A percentile compares a stretch with the other conserved stretches of the same genome.
Conservation (phyloP, 2,888 invertebrate species). For the Drosophila infuscata region DNA sequence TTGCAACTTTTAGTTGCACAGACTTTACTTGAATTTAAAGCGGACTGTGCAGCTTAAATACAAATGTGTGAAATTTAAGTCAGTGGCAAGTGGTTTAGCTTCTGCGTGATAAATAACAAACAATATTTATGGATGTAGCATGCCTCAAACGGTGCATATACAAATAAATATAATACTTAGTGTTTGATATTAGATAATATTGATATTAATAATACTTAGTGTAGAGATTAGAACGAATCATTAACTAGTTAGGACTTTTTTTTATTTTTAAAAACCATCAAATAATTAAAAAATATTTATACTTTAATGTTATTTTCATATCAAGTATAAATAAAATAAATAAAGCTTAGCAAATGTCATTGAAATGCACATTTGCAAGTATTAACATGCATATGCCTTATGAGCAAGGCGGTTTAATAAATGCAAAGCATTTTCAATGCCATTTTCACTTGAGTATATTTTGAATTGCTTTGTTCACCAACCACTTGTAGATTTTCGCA, state of each 20-base stretch:
- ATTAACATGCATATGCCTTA: constrained; percentile 2
- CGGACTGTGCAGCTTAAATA: constrained; percentile 1
- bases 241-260: too few species aligned
- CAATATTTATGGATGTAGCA: constrained; percentile 24
- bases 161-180: not conserved
- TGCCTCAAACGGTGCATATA: constrained; percentile 11
- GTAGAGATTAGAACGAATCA: too few species aligned
- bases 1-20: constrained; percentile 15
- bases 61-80: not conserved
- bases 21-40: constrained; percentile 32
- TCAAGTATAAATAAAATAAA: not conserved
- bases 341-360: not conserved
- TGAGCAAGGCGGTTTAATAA: constrained; percentile 21
- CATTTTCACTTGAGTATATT: constrained; percentile 47
- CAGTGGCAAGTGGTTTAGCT: constrained; percentile 8
- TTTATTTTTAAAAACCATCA: not conserved
- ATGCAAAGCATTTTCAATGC: constrained; percentile 49
- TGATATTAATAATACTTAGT: too few species aligned
- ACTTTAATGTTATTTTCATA: not conserved
- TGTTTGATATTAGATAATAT: not conserved
- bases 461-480: constrained; percentile 28
- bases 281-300: not conserved
- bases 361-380: not conserved
- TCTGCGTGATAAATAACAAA: constrained; percentile 35
- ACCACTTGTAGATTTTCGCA: constrained; percentile 77